These are phyloP conservation scores for Tupaia tana DNA, from an alignment of 2,113 vertebrate genomes.

Conservation along the genomic window DNA sequence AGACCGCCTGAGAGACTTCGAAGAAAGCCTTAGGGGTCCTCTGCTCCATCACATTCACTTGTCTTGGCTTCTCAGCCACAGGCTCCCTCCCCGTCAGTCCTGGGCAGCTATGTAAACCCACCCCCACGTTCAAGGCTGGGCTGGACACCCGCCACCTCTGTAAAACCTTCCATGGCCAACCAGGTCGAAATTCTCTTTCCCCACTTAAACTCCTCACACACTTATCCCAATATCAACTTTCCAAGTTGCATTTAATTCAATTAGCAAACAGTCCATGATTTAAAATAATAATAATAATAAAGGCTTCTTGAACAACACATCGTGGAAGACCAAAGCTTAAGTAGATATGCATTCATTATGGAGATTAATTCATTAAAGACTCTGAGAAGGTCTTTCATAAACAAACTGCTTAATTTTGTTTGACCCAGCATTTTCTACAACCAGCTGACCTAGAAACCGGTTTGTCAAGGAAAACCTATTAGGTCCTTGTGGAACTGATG, in stretches of 20 bases:
- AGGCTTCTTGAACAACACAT: neutral
- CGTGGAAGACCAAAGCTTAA: neutral
- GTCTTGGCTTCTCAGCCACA: neutral
- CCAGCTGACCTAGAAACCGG: neutral
- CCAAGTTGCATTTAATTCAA: neutral
- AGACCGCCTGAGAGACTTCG: neutral
- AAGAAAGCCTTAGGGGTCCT: neutral
- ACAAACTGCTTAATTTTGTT: constrained; percentile 39
- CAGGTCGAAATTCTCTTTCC: neutral
- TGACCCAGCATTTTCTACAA: constrained; percentile 45
- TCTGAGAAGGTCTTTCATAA: neutral
- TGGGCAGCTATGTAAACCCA: neutral
- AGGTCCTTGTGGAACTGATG: constrained; percentile 23
- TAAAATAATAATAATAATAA: neutral
- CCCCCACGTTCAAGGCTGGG: neutral
- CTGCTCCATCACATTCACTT: neutral
- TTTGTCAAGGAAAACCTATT: constrained; percentile 22
- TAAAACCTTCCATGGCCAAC: neutral
- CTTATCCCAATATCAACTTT: neutral
- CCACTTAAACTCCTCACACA: neutral
- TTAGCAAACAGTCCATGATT: neutral
- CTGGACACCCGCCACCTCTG: neutral
- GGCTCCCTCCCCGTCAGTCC: neutral
- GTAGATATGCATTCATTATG: neutral
- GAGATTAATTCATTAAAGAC: neutral